Conservation (phyloP, 2,888 invertebrate species). For the Parnassius orleans region DNA sequence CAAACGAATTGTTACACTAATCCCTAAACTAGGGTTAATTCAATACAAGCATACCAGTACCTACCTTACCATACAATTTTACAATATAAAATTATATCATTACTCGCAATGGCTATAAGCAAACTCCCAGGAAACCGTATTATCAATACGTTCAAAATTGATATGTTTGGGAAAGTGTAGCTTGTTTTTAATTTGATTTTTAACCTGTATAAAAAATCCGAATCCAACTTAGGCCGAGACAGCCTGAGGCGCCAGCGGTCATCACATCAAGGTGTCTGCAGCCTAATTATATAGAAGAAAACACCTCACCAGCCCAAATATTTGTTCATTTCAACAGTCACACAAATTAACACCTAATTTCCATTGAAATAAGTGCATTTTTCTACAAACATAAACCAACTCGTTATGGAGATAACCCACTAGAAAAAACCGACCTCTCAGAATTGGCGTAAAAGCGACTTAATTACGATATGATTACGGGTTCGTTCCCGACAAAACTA, state of each 20-base stretch:
- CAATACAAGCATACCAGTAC: too few relatives aligned
- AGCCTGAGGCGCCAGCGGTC: conserved; percentile 69
- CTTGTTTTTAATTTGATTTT: conserved; percentile 9
- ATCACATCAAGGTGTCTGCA: conserved; percentile 73
- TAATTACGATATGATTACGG: conserved; percentile 78
- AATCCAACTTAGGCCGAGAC: conserved; percentile 30
- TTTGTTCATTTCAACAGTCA: conserved; percentile 46
- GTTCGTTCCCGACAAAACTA: conserved; percentile 69
- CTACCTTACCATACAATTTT: too few relatives aligned
- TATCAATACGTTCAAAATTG: not conserved
- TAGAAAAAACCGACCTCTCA: conserved; percentile 39
- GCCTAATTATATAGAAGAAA: conserved; percentile 72
- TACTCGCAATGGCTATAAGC: too few relatives aligned
- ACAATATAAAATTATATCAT: too few relatives aligned
- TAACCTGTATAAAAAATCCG: conserved; percentile 19
- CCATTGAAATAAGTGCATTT: conserved; percentile 36
- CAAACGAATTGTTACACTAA: too few relatives aligned
- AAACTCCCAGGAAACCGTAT: too few relatives aligned
- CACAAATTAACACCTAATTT: conserved; percentile 37
- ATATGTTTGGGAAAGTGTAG: not conserved
- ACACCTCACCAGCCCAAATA: conserved; percentile 68
- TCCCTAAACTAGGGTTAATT: too few relatives aligned
- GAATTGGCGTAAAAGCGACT: conserved; percentile 78
- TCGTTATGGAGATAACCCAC: conserved; percentile 46
- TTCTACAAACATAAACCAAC: conserved; percentile 29